Conservation (phyloP, 92 coral and sea anemone species). For the Montipora capitata region DNA sequence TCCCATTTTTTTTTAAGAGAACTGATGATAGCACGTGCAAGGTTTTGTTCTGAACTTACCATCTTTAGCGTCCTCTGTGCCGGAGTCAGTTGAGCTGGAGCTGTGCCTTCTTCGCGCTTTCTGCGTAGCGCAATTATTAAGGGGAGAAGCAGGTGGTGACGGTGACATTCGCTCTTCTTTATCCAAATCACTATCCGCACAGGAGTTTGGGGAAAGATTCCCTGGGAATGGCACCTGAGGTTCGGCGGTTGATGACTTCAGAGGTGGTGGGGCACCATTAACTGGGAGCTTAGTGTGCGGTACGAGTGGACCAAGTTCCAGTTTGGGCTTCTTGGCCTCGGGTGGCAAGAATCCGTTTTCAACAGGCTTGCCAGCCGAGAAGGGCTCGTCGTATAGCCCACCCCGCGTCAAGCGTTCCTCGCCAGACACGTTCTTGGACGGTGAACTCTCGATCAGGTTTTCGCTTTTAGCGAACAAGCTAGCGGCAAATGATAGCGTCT, state of each 20-base stretch:
- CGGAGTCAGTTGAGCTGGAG: slow-evolving; percentile 93
- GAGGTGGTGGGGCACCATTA: slow-evolving; percentile 34
- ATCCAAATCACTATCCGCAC: slow-evolving; percentile 43
- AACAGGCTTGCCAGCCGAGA: slow-evolving; percentile 30
- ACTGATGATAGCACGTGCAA: too few species aligned
- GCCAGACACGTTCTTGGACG: neutral
- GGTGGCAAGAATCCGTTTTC: slow-evolving; percentile 31
- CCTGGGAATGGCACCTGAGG: slow-evolving; percentile 48
- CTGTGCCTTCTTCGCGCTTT: slow-evolving; percentile 77
- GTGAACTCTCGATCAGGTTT: slow-evolving; percentile 21
- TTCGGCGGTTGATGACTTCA: slow-evolving; percentile 42
- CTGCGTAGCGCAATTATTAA: slow-evolving; percentile 25
- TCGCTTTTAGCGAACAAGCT: slow-evolving; percentile 35
- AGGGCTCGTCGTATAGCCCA: slow-evolving; percentile 35
- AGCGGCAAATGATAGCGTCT: slow-evolving; percentile 55
- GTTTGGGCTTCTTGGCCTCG: slow-evolving; percentile 36
- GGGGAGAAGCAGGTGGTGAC: slow-evolving; percentile 49
- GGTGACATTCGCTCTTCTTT: slow-evolving; percentile 37
- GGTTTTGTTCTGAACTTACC: slow-evolving; percentile 42
- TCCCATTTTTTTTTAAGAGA: too few species aligned
- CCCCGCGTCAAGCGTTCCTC: slow-evolving; percentile 33
- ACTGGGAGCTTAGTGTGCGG: neutral
- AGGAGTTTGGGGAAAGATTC: slow-evolving; percentile 50
- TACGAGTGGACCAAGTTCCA: slow-evolving; percentile 1
- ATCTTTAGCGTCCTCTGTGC: slow-evolving; percentile 83